A percentile compares a stretch with the other conserved stretches of the same genome.
Evolutionary conservation across 2,888 invertebrate genomes (phyloP).

Genomic region (Uloborus plumipes): DNA sequence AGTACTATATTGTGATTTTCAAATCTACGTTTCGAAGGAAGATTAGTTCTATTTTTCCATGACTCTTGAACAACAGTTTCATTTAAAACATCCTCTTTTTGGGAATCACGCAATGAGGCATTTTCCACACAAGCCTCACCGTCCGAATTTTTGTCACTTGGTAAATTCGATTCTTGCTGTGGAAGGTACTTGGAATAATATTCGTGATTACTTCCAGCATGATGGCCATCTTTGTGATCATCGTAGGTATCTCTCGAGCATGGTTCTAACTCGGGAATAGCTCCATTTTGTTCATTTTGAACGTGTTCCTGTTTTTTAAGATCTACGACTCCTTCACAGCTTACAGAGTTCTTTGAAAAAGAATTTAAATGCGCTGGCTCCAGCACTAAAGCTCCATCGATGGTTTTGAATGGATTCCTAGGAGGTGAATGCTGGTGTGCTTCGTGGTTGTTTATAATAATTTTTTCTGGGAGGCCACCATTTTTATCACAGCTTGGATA

Average conservation of each 20-base stretch:
- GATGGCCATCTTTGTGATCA: no score
- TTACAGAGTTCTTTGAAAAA: constrained; percentile 13
- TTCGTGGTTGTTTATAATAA: constrained; percentile 42
- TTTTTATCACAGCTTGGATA: constrained; percentile 13
- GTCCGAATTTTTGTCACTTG: no score
- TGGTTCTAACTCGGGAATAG: no score
- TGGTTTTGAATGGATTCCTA: constrained; percentile 20
- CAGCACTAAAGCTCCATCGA: constrained; percentile 24
- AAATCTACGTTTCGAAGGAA: background rate
- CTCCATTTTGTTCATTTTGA: no score
- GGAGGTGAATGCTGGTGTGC: constrained; percentile 52
- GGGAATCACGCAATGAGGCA: no score
- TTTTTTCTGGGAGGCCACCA: background rate
- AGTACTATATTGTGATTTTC: background rate
- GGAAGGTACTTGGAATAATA: no score
- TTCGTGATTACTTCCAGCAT: no score
- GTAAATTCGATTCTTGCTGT: no score
- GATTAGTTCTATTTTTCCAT: constrained; percentile 17
- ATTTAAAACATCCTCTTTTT: background rate
- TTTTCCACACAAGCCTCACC: no score
- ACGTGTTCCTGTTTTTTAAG: constrained; percentile 29
- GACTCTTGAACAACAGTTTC: background rate
- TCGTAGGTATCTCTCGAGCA: no score
- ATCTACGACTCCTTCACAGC: constrained; percentile 34
- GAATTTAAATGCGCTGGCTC: constrained; percentile 54